Percentiles rank a stretch among this genome's conserved stretches.
Evolutionary conservation across 2,113 vertebrate species (phyloP).

Genomic region (Platanista minor): DNA sequence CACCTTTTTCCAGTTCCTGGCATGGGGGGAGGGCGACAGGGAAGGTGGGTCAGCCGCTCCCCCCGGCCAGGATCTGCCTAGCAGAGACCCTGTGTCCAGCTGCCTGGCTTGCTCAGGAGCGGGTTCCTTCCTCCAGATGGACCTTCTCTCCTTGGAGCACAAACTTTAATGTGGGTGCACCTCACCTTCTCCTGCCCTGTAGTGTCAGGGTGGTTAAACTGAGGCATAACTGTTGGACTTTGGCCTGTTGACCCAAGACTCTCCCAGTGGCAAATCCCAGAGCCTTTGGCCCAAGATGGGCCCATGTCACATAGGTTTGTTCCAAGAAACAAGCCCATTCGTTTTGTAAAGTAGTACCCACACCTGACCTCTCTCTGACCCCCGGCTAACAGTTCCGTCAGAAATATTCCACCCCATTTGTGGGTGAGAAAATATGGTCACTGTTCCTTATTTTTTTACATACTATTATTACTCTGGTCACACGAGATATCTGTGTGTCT

Average conservation of each 20-base stretch:
- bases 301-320: no score
- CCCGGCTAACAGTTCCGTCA: background rate
- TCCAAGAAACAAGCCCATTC: background rate
- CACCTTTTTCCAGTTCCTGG: background rate
- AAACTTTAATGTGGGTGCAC: fast-evolving
- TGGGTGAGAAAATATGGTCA: background rate
- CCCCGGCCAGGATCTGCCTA: no score
- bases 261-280: background rate
- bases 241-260: background rate
- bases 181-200: background rate
- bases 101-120: background rate
- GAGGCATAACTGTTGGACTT: background rate
- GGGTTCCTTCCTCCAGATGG: background rate
- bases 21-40: no score
- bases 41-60: background rate
- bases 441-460: background rate
- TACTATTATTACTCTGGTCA: background rate
- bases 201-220: no score
- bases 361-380: background rate
- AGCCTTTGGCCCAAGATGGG: background rate
- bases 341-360: background rate
- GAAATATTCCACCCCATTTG: no score
- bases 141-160: no score
- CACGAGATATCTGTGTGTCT: background rate
- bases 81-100: background rate